A percentile compares a stretch with the other conserved stretches of the same genome.
These are phyloP conservation scores for Germaria angustata DNA, from an alignment of 2,888 invertebrate species.

Conservation along the genomic window DNA sequence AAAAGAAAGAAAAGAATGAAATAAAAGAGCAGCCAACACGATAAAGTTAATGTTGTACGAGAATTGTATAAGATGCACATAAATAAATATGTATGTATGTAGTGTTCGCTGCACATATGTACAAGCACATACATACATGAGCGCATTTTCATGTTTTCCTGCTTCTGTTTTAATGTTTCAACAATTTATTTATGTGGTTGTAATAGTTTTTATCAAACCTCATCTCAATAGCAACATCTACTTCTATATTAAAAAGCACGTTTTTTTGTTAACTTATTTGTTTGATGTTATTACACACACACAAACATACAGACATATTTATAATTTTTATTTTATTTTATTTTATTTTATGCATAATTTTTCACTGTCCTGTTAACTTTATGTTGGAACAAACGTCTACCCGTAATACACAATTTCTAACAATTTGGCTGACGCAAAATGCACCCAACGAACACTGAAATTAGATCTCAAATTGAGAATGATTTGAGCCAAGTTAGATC, in stretches of 20 bases:
- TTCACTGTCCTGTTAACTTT: not conserved
- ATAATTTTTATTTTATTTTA: not conserved
- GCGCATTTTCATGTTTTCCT: conserved; percentile 1
- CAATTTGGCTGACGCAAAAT: not conserved
- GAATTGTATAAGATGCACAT: too few relatives aligned
- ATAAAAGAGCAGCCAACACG: too few relatives aligned
- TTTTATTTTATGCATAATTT: not conserved
- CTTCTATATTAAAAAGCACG: not conserved
- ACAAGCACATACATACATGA: not conserved
- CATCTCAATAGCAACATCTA: conserved; percentile 7
- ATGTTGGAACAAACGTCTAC: not conserved
- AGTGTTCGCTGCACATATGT: too few relatives aligned
- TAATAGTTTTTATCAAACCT: conserved; percentile 51
- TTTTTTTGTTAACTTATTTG: not conserved
- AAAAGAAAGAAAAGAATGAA: too few relatives aligned
- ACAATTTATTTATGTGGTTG: conserved; percentile 15
- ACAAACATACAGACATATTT: not conserved
- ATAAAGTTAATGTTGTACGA: too few relatives aligned
- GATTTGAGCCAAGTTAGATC: too few relatives aligned
- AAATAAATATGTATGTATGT: too few relatives aligned
- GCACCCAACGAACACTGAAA: too few relatives aligned
- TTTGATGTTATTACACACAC: not conserved
- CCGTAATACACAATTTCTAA: not conserved
- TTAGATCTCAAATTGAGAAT: too few relatives aligned
- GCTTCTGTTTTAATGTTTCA: not conserved